These are phyloP conservation scores for Molanna angustata DNA, from an alignment of 2,888 invertebrate species.

Conservation along the genomic window DNA sequence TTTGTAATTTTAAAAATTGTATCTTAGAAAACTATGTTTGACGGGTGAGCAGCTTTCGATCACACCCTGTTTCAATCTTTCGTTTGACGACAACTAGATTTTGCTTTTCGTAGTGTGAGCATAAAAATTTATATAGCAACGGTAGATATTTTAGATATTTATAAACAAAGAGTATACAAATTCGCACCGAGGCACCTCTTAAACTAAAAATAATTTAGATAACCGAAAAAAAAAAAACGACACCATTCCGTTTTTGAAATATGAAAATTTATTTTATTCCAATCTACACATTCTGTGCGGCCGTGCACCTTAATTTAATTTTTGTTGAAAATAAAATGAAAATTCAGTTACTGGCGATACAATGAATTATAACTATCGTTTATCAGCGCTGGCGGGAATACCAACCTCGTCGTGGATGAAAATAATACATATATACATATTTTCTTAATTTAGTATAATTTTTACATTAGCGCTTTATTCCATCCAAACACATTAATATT, in stretches of 20 bases:
- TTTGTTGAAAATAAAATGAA: background rate
- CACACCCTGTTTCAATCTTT: background rate
- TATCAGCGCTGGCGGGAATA: background rate
- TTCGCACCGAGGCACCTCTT: background rate
- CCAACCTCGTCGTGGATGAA: too few species aligned
- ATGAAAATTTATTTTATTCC: too few species aligned
- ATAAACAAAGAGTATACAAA: slow-evolving; percentile 6
- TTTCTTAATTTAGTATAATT: slow-evolving; percentile 16
- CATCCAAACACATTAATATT: slow-evolving; percentile 30
- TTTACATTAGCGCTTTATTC: slow-evolving; percentile 32
- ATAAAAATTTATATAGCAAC: slow-evolving; percentile 4
- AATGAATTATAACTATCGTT: background rate
- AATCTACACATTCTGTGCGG: too few species aligned
- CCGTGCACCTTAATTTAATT: slow-evolving; percentile 28
- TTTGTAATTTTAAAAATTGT: background rate
- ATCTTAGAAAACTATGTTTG: background rate
- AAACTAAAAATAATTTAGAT: background rate
- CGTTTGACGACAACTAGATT: background rate
- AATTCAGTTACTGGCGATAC: background rate
- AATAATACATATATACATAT: too few species aligned
- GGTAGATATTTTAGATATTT: slow-evolving; percentile 3
- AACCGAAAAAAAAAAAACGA: background rate
- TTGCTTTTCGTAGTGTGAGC: slow-evolving; percentile 11
- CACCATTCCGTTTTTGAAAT: slow-evolving; percentile 1
- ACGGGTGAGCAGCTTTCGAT: background rate